Percentiles rank a stretch among this genome's conserved stretches.
Evolutionary conservation across 2,113 vertebrate genomes (phyloP).

Genomic region (Rhipidura dahli): DNA sequence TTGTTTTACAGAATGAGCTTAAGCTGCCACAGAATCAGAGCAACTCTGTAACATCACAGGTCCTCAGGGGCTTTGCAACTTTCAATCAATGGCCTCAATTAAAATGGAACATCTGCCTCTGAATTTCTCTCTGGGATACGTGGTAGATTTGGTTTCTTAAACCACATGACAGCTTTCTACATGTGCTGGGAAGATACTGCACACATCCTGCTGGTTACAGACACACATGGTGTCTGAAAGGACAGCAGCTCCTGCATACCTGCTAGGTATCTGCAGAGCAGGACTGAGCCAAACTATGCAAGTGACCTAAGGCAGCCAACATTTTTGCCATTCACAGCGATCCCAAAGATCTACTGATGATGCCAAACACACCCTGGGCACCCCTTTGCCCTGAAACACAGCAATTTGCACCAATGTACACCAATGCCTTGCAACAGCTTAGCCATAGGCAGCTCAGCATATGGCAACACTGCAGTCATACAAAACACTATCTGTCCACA

Average conservation of each 20-base stretch:
- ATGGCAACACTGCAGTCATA: not conserved
- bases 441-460: fast-evolving
- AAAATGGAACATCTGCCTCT: not conserved
- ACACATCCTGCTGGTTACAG: not conserved
- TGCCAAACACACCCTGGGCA: not conserved
- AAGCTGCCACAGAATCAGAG: not conserved
- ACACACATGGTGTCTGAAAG: fast-evolving
- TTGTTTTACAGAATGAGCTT: not conserved
- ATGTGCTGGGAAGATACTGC: not conserved
- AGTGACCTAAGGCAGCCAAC: not conserved
- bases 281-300: not conserved
- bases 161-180: not conserved
- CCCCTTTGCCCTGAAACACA: not conserved
- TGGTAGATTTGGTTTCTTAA: not conserved
- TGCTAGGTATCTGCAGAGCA: fast-evolving
- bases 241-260: not conserved
- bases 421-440: not conserved
- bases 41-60: not conserved
- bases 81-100: not conserved
- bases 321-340: not conserved
- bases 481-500: not conserved
- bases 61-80: not conserved
- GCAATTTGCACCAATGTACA: fast-evolving
- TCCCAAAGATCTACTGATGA: not conserved
- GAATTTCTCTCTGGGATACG: not conserved